Conservation (phyloP, 92 coral and sea anemone species). For the Montipora capitata region DNA sequence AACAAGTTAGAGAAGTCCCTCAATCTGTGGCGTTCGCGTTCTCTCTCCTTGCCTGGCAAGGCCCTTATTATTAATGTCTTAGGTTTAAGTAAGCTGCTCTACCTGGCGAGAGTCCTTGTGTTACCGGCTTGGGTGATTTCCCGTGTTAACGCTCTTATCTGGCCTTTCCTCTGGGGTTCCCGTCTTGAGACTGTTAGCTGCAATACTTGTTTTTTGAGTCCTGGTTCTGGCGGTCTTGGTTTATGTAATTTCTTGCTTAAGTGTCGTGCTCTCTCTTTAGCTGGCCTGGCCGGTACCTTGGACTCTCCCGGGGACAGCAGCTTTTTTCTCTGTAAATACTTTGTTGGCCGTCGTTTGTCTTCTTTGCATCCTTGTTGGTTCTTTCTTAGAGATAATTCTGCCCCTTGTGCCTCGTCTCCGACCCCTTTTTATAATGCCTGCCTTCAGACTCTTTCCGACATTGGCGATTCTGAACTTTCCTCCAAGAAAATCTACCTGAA, state of each 20-base stretch:
- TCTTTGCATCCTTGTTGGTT: not conserved
- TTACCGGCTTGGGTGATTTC: not conserved
- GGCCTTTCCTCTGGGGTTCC: slow-evolving; percentile 38
- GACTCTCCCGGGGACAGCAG: too few relatives aligned
- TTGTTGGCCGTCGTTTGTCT: not conserved
- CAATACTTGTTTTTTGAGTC: not conserved
- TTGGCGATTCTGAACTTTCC: not conserved
- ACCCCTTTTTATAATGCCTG: not conserved
- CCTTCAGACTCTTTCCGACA: not conserved
- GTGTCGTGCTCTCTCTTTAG: not conserved
- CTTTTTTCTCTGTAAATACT: slow-evolving; percentile 1
- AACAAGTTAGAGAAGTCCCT: slow-evolving; percentile 2
- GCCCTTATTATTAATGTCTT: not conserved
- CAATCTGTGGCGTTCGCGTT: not conserved
- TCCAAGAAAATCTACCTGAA: not conserved
- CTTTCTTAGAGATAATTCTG: not conserved
- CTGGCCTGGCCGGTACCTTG: not conserved
- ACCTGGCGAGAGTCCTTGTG: not conserved
- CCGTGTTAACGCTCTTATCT: not conserved
- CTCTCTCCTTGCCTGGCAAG: not conserved
- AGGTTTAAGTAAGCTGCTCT: not conserved
- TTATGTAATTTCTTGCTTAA: not conserved
- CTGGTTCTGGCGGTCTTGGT: not conserved
- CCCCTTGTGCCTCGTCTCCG: not conserved
- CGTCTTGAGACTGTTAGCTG: slow-evolving; percentile 21